Base-by-base conservation (phyloP, 92 coral and sea anemone genomes). In the Epizoanthus rinbou region DNA sequence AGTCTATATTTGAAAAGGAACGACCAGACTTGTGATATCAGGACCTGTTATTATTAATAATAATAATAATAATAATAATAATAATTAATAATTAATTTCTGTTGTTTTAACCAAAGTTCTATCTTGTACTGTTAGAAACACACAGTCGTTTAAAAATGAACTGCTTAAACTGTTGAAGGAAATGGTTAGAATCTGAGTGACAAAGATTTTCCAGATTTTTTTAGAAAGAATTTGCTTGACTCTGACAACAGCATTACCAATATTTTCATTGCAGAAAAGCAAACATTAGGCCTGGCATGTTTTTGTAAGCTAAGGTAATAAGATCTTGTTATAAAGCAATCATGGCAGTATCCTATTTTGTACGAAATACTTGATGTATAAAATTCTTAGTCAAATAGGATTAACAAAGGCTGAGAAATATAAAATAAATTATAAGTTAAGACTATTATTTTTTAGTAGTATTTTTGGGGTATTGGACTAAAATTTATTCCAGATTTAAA, bases 201-300 rank as follows among this genome's bases (percentile, higher is more conserved):
- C 28, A 10, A 3, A 31, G 5, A 14, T 65, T 65, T 65, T 6
- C n/a, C 37, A 14, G 17, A 21, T n/a, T 18, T 39, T 69, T 8
- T 16, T 5, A 7, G 25, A 25, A 24, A 64, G 18, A 28, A 28
- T 3, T 65, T 33, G 22, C 41, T 43, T 78, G 43, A 43, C 58
- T 35, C n/a, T n/a, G n/a, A n/a, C 39, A 1, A 3, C 16, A 78
- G 8, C 22, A 41, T 62, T 23, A 43, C 54, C 43, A 41, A 60
- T 63, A 18, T 60, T 62, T 59, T 78, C 64, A 5, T 60, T 78
- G 14, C 28, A 5, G 8, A 10, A 62, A 62, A 62, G 28, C 39
- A 78, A 78, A 78, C 82, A 78, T 78, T 39, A 43, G 16, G n/a
- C 16, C 47, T 62, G 54, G 24, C 59, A 18, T 78, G 59, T 78